Percentiles rank a stretch among this genome's conserved stretches.
phyloP scores from a whole-genome alignment of 2,113 vertebrate genomes.

The Clarias magur region DNA sequence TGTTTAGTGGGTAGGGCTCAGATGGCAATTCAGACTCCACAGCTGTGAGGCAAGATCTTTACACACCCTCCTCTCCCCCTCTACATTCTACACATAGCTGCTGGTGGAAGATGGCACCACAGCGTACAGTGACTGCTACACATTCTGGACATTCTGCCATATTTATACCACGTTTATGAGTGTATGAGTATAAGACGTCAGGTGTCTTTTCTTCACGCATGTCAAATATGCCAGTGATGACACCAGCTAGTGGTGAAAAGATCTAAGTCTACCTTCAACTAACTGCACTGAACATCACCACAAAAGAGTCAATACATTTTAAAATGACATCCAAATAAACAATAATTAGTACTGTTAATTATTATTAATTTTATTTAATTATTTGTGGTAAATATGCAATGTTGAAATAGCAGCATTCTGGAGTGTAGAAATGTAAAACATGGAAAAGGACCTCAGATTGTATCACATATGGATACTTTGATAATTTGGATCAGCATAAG shows the following conservation, averaged over 20 bases:
- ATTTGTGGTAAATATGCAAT: background rate
- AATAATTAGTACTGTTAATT: background rate
- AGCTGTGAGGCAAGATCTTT: slow-evolving; percentile 24
- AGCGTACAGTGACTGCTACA: background rate
- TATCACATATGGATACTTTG: background rate
- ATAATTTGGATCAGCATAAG: background rate
- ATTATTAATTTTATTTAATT: background rate
- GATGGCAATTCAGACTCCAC: slow-evolving; percentile 32
- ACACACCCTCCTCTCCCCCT: slow-evolving; percentile 25
- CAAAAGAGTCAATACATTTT: background rate
- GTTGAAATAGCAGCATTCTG: background rate
- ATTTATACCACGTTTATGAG: background rate
- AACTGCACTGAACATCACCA: background rate
- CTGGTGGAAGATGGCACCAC: slow-evolving; percentile 36
- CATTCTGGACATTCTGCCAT: background rate
- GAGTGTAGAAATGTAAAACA: background rate
- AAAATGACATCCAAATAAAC: background rate
- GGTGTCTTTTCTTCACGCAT: background rate
- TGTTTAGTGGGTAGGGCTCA: slow-evolving; percentile 36
- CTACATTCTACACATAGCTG: slow-evolving; percentile 64
- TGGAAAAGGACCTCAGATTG: background rate
- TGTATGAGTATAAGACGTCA: background rate
- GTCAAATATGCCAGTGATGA: background rate
- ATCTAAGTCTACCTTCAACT: background rate
- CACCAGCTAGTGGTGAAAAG: slow-evolving; percentile 27